Conservation (phyloP, 2,888 invertebrate genomes). For the Trachelus stipa region DNA sequence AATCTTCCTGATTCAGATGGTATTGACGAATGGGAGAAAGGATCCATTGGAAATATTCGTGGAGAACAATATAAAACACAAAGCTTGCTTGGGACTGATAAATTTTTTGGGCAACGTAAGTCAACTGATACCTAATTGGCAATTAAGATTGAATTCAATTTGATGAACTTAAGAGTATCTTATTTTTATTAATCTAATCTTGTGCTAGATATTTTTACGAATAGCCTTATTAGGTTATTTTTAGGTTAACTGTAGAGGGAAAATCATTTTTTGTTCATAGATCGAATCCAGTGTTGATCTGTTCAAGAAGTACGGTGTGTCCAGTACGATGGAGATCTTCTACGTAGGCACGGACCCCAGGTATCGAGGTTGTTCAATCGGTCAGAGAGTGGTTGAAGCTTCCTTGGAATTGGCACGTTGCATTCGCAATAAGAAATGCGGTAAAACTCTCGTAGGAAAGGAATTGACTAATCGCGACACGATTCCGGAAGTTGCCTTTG, state of each 20-base stretch:
- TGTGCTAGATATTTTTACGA: neutral
- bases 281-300: slow-evolving; percentile 60
- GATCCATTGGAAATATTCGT: slow-evolving; percentile 42
- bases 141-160: neutral
- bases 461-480: slow-evolving; percentile 7
- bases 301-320: slow-evolving; percentile 71
- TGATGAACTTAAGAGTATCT: neutral
- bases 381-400: slow-evolving; percentile 67
- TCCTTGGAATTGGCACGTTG: slow-evolving; percentile 67
- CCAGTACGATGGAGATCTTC: slow-evolving; percentile 76
- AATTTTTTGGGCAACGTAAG: slow-evolving; percentile 52
- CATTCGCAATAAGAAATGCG: slow-evolving; percentile 58
- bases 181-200: no score
- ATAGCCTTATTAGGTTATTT: neutral
- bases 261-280: slow-evolving; percentile 23
- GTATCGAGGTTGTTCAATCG: slow-evolving; percentile 71
- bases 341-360: slow-evolving; percentile 73
- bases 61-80: slow-evolving; percentile 43
- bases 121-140: neutral
- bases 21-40: slow-evolving; percentile 16
- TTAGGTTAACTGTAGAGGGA: neutral
- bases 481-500: slow-evolving; percentile 71
- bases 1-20: slow-evolving; percentile 21
- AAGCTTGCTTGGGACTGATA: slow-evolving; percentile 46
- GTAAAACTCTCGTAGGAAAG: neutral